Evolutionary conservation across 2,888 invertebrate species (phyloP), one percentile per base, ranked within the genome.

Genomic region (Catocala sponsa): DNA sequence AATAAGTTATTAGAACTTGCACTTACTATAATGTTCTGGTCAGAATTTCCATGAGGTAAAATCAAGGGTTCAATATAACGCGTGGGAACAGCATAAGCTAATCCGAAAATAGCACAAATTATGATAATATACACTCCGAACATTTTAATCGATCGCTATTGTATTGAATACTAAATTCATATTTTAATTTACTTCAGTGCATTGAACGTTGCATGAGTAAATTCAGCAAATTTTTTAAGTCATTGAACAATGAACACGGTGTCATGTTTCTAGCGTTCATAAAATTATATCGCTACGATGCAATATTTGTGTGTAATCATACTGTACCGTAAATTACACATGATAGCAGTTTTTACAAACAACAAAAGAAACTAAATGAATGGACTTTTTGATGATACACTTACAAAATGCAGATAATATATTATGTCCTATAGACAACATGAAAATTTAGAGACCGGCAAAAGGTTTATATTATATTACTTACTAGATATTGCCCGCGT

Each of bases 171-270:
- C 64, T 47, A 49, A 67, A 54, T 10, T 15, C 25, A 44, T 58
- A 44, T 59, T 63, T 51, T 25, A 33, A 44, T 58, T 54, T 66
- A 62, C 13, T 55, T 52, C 25, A 55, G 42, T 51, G n/a, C 59
- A 33, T 53, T 58, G 44, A 55, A 55, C 41, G 13, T 54, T 32
- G 13, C 41, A 50, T 59, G 55, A 52, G 51, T 43, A 46, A 59
- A 60, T 51, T 78, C 76, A 73, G 76, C 78, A 70, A 54, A 60
- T 64, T 53, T 41, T 62, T 55, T 0, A 54, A 70, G 54, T 64
- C 47, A 60, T 54, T 66, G 53, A 62, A 62, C 63, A 65, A 57
- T 61, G 43, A 46, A 58, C 52, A 48, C 38, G 49, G 65, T 54
- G 49, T 76, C 68, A 48, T 7, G 35, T 38, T 38, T 38, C 35